Evolutionary conservation across 37 sponge, comb jelly and placozoan species (phyloP).

Genomic region (Diacarnus erythraeanus): DNA sequence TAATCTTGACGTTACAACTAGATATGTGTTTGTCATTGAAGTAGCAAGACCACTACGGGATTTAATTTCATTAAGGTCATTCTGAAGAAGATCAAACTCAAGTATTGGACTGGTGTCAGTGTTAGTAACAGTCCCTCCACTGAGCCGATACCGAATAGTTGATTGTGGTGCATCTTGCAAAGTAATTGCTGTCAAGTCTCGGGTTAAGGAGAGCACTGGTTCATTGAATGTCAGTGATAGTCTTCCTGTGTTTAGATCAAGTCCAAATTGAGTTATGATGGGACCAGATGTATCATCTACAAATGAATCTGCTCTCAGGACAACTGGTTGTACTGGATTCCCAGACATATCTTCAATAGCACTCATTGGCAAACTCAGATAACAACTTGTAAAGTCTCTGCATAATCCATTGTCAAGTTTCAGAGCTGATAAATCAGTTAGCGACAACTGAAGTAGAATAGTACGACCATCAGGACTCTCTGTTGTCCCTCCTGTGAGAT

Average conservation of each 20-base stretch:
- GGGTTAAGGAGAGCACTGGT: constrained; percentile 48
- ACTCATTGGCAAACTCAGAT: constrained; percentile 41
- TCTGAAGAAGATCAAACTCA: constrained; percentile 20
- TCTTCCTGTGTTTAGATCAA: constrained; percentile 73
- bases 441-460: constrained; percentile 28
- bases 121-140: constrained; percentile 46
- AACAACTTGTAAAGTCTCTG: constrained; percentile 59
- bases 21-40: constrained; percentile 54
- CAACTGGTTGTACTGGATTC: constrained; percentile 21
- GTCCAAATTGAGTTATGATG: constrained; percentile 28
- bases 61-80: constrained; percentile 75
- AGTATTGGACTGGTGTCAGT: neutral
- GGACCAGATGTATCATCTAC: constrained; percentile 70
- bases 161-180: constrained; percentile 57
- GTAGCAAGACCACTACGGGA: constrained; percentile 62
- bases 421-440: constrained; percentile 36
- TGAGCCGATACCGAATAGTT: constrained; percentile 42
- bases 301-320: constrained; percentile 28
- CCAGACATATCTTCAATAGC: constrained; percentile 60
- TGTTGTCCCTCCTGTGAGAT: constrained; percentile 55
- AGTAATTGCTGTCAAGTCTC: constrained; percentile 54
- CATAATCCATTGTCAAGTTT: constrained; percentile 53
- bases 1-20: constrained; percentile 34
- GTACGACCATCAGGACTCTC: constrained; percentile 49
- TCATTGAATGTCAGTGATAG: constrained; percentile 79